A percentile compares a stretch with the other conserved stretches of the same genome.
Conservation (phyloP, 2,797 vertebrate genomes). For the Percopsis omiscomaycus region DNA sequence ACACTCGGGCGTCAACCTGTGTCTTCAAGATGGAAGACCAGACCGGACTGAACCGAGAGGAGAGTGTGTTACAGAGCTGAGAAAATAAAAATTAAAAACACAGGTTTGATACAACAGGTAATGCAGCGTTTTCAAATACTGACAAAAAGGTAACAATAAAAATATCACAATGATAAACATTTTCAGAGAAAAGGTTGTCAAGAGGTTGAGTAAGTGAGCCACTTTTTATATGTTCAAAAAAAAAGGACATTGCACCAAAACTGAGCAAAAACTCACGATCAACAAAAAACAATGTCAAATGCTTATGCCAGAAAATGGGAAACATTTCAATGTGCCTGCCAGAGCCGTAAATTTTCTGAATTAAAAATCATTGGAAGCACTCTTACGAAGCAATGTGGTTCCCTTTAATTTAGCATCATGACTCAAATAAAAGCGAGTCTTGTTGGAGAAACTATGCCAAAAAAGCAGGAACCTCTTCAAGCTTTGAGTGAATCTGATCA, state of each 20-base stretch:
- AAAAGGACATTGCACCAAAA: constrained; percentile 70
- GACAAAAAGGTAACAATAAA: constrained; percentile 72
- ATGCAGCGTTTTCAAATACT: constrained; percentile 70
- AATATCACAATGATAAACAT: constrained; percentile 72
- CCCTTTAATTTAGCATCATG: constrained; percentile 21
- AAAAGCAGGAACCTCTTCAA: constrained; percentile 21
- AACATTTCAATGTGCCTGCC: constrained; percentile 31
- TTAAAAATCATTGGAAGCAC: constrained; percentile 22
- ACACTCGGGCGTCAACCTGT: background rate
- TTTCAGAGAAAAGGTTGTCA: constrained; percentile 57
- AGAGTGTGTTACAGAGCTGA: constrained; percentile 27
- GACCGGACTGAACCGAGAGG: constrained; percentile 57
- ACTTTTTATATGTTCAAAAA: constrained; percentile 30
- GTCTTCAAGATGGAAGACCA: constrained; percentile 45
- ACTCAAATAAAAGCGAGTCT: constrained; percentile 32
- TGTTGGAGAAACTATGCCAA: constrained; percentile 21
- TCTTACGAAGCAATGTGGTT: constrained; percentile 37
- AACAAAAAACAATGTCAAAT: constrained; percentile 34
- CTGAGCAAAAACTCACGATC: constrained; percentile 38
- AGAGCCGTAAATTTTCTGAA: constrained; percentile 44
- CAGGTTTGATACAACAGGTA: constrained; percentile 48
- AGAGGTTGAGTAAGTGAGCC: constrained; percentile 56
- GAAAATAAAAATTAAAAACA: constrained; percentile 28
- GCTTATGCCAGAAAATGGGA: constrained; percentile 26
- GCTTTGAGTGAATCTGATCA: constrained; percentile 12